Evolutionary conservation across 2,797 vertebrate genomes (phyloP), one percentile per base, ranked within the genome.

Genomic region (Brachyrhaphis roseni): DNA sequence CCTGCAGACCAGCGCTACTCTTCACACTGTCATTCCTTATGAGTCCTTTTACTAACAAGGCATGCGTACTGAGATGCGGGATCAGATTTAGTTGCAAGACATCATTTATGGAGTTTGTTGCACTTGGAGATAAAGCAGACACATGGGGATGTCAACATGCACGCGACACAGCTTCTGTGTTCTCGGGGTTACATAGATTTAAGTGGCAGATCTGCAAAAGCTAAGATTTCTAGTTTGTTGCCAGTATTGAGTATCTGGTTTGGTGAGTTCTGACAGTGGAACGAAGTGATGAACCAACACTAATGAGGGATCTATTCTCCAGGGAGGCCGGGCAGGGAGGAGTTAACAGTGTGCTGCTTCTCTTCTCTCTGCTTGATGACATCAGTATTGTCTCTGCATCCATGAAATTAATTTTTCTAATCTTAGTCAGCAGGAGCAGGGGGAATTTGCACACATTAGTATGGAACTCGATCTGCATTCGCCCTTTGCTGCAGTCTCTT

Each of bases 321-420:
- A 47, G 6, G 71, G 77, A 89, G 86, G 84, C 82, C 55, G 15
- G 92, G 84, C 87, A 92, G 78, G 84, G 80, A 95, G 87, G 93
- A 92, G 93, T 95, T 94, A 94, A 94, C 78, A 75, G 82, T 46
- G 34, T 45, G 41, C 88, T 28, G 88, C 88, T 91, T 88, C 88
- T 92, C 90, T 92, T 85, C 92, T 93, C 92, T 92, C 82, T 47
- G 89, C 93, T 92, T 94, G 94, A 95, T 94, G 95, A 94, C 94
- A 95, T 95, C 94, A 94, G 92, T 94, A 95, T 95, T 95, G 95
- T 94, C 94, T 95, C 93, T 94, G 95, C 94, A 95, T 95, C 95
- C 94, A 95, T 95, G 95, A 95, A 95, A 96, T 96, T 95, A 95
- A 95, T 96, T 95, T 94, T 96, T 94, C 94, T 95, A 95, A 95